Conservation (phyloP, 2,888 invertebrate genomes). For the Himalopsyche tibetana region DNA sequence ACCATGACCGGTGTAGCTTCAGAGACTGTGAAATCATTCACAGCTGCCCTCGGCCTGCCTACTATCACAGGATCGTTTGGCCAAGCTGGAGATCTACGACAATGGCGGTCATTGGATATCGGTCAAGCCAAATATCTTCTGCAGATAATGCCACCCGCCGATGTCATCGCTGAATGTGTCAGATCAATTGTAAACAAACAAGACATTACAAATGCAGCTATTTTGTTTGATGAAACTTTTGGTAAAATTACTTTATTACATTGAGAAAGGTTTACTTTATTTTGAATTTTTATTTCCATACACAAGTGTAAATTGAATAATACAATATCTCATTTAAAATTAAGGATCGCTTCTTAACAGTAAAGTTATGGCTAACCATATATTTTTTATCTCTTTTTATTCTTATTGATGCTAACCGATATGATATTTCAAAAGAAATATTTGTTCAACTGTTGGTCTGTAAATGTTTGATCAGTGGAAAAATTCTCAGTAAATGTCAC, state of each 20-base stretch:
- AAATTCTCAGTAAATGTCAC: too few species aligned
- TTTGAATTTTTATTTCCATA: too few species aligned
- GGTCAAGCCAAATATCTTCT: conserved; percentile 86
- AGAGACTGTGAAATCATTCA: conserved; percentile 90
- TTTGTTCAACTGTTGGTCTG: too few species aligned
- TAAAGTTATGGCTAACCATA: too few species aligned
- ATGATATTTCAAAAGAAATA: too few species aligned
- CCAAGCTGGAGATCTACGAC: conserved; percentile 87
- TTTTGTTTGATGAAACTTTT: conserved; percentile 92
- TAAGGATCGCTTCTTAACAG: too few species aligned
- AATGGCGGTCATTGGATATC: conserved; percentile 86
- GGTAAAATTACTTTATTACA: conserved; percentile 74
- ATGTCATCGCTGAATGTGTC: conserved; percentile 89
- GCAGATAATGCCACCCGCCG: conserved; percentile 91
- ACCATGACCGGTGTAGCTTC: conserved; percentile 89
- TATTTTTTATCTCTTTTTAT: too few species aligned
- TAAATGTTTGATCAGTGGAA: too few species aligned
- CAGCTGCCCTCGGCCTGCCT: conserved; percentile 86
- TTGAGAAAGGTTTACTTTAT: background rate
- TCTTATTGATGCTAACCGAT: too few species aligned
- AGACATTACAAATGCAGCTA: conserved; percentile 94
- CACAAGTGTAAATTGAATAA: too few species aligned
- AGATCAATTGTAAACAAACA: conserved; percentile 87
- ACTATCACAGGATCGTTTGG: conserved; percentile 92
- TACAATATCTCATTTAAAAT: too few species aligned